Evolutionary conservation across 1,140 invertebrate genomes (phyloP).

Genomic region (Drosophila mojavensis): DNA sequence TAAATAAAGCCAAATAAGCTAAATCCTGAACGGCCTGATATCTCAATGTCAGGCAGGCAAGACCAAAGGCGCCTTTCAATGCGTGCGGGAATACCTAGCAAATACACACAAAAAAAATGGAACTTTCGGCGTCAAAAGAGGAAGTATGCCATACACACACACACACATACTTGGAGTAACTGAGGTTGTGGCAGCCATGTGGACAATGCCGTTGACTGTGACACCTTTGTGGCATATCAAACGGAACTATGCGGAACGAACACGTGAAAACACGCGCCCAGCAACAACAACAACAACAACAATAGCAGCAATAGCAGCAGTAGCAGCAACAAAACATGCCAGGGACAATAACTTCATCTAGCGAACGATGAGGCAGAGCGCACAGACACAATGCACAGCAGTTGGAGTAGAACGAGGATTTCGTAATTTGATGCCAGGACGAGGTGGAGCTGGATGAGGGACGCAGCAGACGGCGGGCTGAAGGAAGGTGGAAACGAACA

Average conservation of each 20-base stretch:
- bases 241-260: conserved; percentile 81
- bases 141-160: conserved; percentile 32
- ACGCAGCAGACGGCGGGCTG: not conserved
- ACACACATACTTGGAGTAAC: not conserved
- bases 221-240: conserved; percentile 80
- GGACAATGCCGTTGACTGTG: conserved; percentile 56
- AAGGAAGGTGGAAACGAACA: conserved; percentile 2
- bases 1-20: conserved; percentile 34
- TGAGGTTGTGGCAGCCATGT: conserved; percentile 44
- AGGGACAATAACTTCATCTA: conserved; percentile 77
- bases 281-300: conserved; percentile 38
- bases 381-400: conserved; percentile 1
- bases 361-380: conserved; percentile 31
- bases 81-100: conserved; percentile 23
- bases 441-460: conserved; percentile 5
- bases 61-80: conserved; percentile 18
- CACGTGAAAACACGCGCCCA: conserved; percentile 73
- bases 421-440: conserved; percentile 73
- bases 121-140: conserved; percentile 43
- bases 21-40: conserved; percentile 26
- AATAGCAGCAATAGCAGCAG: conserved; percentile 43
- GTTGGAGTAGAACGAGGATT: conserved; percentile 46
- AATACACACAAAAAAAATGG: not conserved
- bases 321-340: conserved; percentile 57
- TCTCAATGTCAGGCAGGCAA: conserved; percentile 41